Evolutionary conservation across 2,888 invertebrate genomes (phyloP).

Genomic region (Euclidia mi): DNA sequence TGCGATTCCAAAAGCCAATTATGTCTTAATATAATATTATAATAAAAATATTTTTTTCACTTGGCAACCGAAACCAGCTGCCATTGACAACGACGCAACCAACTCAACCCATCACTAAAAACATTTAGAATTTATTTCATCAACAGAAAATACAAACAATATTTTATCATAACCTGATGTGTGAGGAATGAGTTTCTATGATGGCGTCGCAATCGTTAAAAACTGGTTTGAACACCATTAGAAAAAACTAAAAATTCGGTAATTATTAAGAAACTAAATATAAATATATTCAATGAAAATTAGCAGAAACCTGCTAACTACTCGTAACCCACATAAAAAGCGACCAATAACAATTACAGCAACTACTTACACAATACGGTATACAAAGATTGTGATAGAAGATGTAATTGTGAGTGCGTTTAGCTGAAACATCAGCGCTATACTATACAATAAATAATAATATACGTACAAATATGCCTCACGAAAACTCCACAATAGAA

Average conservation of each 20-base stretch:
- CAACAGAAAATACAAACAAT: no score
- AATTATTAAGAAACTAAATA: constrained; percentile 20
- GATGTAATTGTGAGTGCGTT: constrained; percentile 43
- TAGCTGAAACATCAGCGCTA: constrained; percentile 27
- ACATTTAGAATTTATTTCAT: no score
- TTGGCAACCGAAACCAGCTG: neutral
- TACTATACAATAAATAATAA: constrained; percentile 38
- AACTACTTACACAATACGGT: constrained; percentile 23
- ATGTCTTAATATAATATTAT: constrained; percentile 14
- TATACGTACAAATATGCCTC: constrained; percentile 41
- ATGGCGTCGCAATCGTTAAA: no score
- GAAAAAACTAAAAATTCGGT: constrained; percentile 16
- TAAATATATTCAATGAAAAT: constrained; percentile 18
- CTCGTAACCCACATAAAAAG: constrained; percentile 46
- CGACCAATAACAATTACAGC: constrained; percentile 52
- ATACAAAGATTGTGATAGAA: constrained; percentile 23
- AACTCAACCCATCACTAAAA: no score
- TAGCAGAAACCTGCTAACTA: constrained; percentile 42
- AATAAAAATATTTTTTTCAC: neutral
- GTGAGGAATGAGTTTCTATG: no score
- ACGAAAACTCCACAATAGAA: constrained; percentile 62
- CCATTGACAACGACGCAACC: neutral
- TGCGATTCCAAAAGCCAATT: constrained; percentile 45
- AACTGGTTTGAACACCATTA: neutral
- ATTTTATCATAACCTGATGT: no score